A percentile compares a stretch with the other conserved stretches of the same genome.
These are phyloP conservation scores for Prunella fulvescens DNA, from an alignment of 2,113 vertebrate genomes.

Conservation along the genomic window DNA sequence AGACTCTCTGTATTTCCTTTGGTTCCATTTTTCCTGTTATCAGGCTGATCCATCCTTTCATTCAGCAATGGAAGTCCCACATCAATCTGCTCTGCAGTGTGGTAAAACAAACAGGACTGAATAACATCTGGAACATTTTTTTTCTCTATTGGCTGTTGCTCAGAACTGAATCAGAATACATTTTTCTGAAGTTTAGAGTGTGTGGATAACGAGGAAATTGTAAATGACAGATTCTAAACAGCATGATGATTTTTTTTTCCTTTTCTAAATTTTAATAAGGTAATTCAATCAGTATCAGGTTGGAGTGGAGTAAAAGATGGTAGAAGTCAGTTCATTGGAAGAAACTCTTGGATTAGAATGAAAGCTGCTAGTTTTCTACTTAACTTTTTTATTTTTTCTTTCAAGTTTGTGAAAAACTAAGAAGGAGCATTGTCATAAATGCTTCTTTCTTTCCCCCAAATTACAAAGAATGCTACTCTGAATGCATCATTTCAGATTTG, in stretches of 20 bases:
- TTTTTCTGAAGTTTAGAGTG: conserved; percentile 8
- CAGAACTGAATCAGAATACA: conserved; percentile 3
- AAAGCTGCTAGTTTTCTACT: not conserved
- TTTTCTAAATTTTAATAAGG: not conserved
- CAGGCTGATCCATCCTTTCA: not conserved
- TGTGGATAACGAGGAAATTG: conserved; percentile 20
- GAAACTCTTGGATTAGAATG: not conserved
- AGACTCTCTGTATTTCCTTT: not conserved
- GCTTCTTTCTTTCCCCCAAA: not conserved
- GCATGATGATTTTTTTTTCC: not conserved
- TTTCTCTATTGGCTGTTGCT: not conserved
- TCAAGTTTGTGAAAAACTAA: not conserved
- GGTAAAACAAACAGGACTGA: not conserved
- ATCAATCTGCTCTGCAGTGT: not conserved
- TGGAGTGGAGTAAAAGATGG: not conserved
- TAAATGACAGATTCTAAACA: conserved; percentile 26
- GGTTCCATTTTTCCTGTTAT: not conserved
- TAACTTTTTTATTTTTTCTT: not conserved
- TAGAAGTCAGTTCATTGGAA: not conserved
- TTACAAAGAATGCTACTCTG: not conserved
- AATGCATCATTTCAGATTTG: not conserved
- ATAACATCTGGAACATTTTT: conserved; percentile 51
- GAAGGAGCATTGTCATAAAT: not conserved
- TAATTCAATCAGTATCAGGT: not conserved
- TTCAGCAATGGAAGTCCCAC: not conserved